Base-by-base conservation (phyloP, 2,888 invertebrate genomes). In the Leptogaster cylindrica region DNA sequence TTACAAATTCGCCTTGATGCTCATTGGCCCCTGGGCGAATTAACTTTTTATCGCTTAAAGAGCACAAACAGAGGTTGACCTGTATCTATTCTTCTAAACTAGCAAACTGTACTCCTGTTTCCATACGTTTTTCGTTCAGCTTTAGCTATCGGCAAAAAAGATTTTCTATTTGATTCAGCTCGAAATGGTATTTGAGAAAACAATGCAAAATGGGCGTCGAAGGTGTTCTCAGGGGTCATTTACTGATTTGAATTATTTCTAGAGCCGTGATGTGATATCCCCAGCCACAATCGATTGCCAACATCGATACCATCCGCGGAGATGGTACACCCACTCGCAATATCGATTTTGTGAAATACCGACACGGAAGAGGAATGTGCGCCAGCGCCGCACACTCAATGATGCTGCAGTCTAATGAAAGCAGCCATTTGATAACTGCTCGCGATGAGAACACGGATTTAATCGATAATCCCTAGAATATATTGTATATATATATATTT, bases 211-310 rank as follows among this genome's bases (percentile, higher is more conserved):
- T 36, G 58, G 58, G 58, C 58, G 58, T 58, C 58, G 39, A 58
- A 55, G 58, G 58, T n/a, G 58, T 58, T 39, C 41, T 25, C 23
- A 58, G 58, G 25, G 58, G 58, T 58, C 58, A 58, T 58, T 58
- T 58, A 58, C 58, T 58, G 58, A 58, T 58, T 58, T 58, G 58
- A 58, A 58, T 58, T 58, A 58, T 58, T 58, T 58, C 58, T 58
- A n/a, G 41, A 58, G 58, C 25, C 58, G 58, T 2, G 36, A 58
- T 58, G 39, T 58, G 39, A 58, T 58, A 58, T 39, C 14, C n/a
- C n/a, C 39, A 58, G 14, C 41, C 23, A 58, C 39, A 58, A 58
- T 58, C 58, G 58, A 58, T 58, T 41, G 58, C 41, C 12, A 58
- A 27, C 39, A 58, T 39, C 31, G 58, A 58, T 58, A 58, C 58